Conservation (phyloP, 2,888 invertebrate species). For the Ferrisia virgata region DNA sequence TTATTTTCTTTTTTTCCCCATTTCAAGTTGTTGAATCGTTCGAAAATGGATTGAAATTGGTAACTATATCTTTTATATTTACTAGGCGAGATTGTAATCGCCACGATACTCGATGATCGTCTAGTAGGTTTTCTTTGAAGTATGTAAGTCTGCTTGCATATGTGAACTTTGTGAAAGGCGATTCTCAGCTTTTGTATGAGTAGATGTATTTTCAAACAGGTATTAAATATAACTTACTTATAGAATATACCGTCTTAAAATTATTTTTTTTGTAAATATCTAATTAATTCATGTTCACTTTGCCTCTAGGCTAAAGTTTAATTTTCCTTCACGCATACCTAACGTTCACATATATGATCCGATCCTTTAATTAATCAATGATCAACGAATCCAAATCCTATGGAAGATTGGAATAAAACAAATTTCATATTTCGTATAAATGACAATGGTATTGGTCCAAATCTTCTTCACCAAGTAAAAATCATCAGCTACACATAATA, state of each 20-base stretch:
- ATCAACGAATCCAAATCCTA: not conserved
- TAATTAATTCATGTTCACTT: not conserved
- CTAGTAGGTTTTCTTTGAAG: no score
- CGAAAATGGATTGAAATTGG: not conserved
- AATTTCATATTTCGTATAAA: constrained; percentile 73
- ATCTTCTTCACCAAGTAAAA: constrained; percentile 67
- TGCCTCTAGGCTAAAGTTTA: not conserved
- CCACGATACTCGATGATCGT: no score
- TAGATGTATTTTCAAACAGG: no score
- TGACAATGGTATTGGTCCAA: constrained; percentile 72
- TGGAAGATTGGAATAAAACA: constrained; percentile 57
- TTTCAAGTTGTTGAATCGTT: not conserved
- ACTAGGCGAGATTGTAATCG: no score
- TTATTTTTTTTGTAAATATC: no score
- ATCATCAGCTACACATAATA: not conserved
- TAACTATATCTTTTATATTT: not conserved
- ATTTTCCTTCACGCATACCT: not conserved
- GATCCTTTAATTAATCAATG: not conserved
- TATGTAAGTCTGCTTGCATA: no score
- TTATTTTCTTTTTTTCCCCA: not conserved
- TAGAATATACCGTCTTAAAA: no score
- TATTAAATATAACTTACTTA: no score
- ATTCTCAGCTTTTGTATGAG: no score
- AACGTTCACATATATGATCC: not conserved
- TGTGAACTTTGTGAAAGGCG: no score